Percentiles rank a stretch among this genome's conserved stretches.
Conservation (phyloP, 2,113 vertebrate genomes). For the Globicephala melas region DNA sequence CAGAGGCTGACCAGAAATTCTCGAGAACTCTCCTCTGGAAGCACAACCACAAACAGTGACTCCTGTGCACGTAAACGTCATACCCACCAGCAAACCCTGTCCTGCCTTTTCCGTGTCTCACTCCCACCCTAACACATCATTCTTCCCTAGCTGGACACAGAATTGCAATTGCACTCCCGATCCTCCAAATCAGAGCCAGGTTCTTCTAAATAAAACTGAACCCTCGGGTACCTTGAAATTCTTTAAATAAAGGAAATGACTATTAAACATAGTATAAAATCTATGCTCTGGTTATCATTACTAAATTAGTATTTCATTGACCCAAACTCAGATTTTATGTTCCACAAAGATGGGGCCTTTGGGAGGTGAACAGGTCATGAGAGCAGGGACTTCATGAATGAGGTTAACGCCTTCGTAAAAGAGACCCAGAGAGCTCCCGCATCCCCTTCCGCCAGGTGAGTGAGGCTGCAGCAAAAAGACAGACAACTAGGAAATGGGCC, state of each 20-base stretch:
- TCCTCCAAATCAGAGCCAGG: background rate
- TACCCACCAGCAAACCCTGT: background rate
- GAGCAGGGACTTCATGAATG: background rate
- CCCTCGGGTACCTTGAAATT: background rate
- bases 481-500: background rate
- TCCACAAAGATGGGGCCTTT: background rate
- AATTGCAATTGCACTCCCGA: background rate
- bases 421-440: background rate
- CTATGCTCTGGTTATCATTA: too few relatives aligned
- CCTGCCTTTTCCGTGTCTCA: background rate
- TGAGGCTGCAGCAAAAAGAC: background rate
- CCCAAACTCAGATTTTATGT: background rate
- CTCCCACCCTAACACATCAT: background rate
- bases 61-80: background rate
- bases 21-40: background rate
- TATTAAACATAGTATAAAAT: background rate
- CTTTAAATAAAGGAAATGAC: background rate
- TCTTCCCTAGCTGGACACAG: background rate
- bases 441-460: rapidly evolving
- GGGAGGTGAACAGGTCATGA: background rate
- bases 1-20: background rate
- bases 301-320: background rate
- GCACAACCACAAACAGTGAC: rapidly evolving
- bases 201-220: background rate
- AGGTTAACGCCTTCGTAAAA: background rate